Base-by-base conservation (phyloP, 2,888 invertebrate species). In the Deilephila porcellus region DNA sequence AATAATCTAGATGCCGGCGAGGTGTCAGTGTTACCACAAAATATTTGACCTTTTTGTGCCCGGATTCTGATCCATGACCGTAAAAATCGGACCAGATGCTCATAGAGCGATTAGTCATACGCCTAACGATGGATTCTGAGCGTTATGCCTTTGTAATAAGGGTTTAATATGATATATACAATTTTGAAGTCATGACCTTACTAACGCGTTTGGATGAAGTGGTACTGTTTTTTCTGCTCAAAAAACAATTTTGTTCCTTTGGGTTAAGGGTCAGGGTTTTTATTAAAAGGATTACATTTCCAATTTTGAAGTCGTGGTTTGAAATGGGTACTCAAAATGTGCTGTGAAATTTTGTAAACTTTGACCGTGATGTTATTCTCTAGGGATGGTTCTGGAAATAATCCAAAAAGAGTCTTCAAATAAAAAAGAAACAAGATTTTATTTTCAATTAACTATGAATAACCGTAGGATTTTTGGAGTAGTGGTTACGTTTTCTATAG, bases 21-120 rank as follows among this genome's bases (percentile, higher is more conserved):
- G 76, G 63, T 73, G 71, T 75, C 70, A 74, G 71, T 59, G 73
- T 74, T 75, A 82, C 82, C 80, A 81, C 78, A 75, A 77, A 79
- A 82, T 76, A 78, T 79, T 79, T 83, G 85, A 84, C 86, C 86
- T 87, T 88, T 88, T 87, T 86, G 82, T 82, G 82, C 77, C 79
- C 74, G 77, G 81, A 85, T 84, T 83, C 85, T 83, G 85, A 86
- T 84, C 84, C 87, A 86, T 82, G 85, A 80, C 84, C 83, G 79
- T 86, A 87, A 87, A 86, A 88, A 85, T 77, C 79, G 82, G 81
- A 79, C 86, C 91, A 91, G 89, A 88, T 91, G 90, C 86, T 88
- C 88, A 86, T 85, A 86, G n/a, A n/a, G 78, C 84, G 91, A 90
- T 91, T 90, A 93, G 81, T 93, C 92, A 92, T 85, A 80, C 82